Conservation (phyloP, 1,140 invertebrate genomes). For the Eciton burchellii region DNA sequence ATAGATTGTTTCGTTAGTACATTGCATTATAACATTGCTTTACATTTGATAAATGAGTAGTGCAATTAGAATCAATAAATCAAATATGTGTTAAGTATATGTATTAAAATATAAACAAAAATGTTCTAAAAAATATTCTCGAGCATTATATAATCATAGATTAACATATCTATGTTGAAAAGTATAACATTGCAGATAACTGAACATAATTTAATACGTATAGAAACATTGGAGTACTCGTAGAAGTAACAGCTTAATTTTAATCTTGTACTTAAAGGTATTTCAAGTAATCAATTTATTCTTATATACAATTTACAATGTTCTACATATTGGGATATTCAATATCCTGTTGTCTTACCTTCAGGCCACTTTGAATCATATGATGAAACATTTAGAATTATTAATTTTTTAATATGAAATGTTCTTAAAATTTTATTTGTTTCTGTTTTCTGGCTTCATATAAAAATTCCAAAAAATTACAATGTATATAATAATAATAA, state of each 20-base stretch:
- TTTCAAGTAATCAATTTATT: constrained; percentile 56
- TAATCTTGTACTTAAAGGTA: constrained; percentile 55
- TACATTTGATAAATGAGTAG: constrained; percentile 5
- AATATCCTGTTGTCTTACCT: constrained; percentile 53
- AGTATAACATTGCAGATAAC: constrained; percentile 29
- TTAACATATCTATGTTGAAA: constrained; percentile 28
- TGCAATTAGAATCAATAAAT: background rate
- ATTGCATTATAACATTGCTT: background rate
- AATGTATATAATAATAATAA: constrained; percentile 20
- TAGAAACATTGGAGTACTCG: constrained; percentile 34
- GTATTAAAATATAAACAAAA: constrained; percentile 3
- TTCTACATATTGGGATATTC: constrained; percentile 20
- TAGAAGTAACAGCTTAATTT: constrained; percentile 64
- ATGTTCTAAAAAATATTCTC: constrained; percentile 13
- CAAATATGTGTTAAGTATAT: background rate
- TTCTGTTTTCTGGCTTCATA: background rate
- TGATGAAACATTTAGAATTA: constrained; percentile 13
- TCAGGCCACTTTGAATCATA: constrained; percentile 45
- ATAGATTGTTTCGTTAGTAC: background rate
- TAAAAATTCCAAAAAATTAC: constrained; percentile 10
- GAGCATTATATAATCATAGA: background rate
- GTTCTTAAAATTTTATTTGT: constrained; percentile 28
- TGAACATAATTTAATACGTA: constrained; percentile 45
- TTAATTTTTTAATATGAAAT: constrained; percentile 35
- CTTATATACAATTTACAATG: constrained; percentile 65